Evolutionary conservation across 2,113 vertebrate species (phyloP).

Genomic region (Equus przewalskii): DNA sequence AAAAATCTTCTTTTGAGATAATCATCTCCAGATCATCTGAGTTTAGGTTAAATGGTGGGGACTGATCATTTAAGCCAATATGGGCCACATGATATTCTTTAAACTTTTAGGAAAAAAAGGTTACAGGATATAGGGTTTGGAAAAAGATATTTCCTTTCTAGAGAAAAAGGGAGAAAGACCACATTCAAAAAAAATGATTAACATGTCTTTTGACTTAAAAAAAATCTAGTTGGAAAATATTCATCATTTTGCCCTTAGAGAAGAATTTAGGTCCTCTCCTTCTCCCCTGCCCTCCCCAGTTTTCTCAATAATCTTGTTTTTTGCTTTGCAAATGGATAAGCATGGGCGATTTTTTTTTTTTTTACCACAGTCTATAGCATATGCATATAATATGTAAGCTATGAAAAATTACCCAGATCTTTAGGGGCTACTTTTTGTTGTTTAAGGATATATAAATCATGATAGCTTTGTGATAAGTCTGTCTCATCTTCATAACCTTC

Average conservation of each 20-base stretch:
- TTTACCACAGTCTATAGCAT: not conserved
- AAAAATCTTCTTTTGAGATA: conserved; percentile 22
- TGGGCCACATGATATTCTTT: not conserved
- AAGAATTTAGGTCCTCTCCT: not conserved
- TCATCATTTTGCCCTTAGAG: conserved; percentile 21
- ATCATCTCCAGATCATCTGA: not conserved
- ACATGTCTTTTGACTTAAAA: not conserved
- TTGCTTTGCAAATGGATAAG: conserved; percentile 4
- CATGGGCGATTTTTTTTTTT: not conserved
- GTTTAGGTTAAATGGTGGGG: not conserved
- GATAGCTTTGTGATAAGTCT: not conserved
- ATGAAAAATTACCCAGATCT: conserved; percentile 28
- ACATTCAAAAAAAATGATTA: not conserved
- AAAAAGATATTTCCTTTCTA: conserved; percentile 36
- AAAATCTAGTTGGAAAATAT: conserved; percentile 24
- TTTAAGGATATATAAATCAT: conserved; percentile 40
- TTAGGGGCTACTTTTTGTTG: not conserved
- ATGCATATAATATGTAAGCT: not conserved
- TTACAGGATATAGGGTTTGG: conserved; percentile 17
- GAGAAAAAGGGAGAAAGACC: not conserved
- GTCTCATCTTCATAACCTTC: not conserved
- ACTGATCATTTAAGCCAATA: not conserved
- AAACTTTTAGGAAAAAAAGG: not conserved
- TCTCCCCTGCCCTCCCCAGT: not conserved
- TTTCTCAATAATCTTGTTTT: conserved; percentile 6